Evolutionary conservation across 2,797 vertebrate genomes (phyloP).

Genomic region (Protosalanx chinensis): DNA sequence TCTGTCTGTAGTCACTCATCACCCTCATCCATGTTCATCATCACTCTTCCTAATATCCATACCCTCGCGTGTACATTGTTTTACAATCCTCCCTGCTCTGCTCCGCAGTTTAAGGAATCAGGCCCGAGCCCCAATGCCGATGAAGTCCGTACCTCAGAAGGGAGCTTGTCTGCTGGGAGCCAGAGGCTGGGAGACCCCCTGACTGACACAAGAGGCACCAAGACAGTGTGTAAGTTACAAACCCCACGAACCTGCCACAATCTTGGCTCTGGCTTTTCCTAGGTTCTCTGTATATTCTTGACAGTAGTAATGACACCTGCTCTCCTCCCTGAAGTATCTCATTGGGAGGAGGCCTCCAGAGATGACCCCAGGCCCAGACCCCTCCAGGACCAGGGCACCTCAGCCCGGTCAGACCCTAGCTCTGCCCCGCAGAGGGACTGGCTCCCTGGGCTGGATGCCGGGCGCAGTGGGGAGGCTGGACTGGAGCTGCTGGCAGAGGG

Average conservation of each 20-base stretch:
- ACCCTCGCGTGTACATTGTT: not conserved
- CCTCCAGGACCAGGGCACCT: conserved; percentile 48
- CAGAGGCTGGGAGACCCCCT: conserved; percentile 40
- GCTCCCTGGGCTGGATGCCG: conserved; percentile 48
- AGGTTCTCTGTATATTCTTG: not conserved
- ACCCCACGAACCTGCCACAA: too few relatives aligned
- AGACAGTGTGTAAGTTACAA: conserved; percentile 54
- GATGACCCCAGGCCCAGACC: conserved; percentile 46
- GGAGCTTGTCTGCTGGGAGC: conserved; percentile 34
- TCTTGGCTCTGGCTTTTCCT: not conserved
- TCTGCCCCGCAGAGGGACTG: conserved; percentile 55
- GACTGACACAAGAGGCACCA: conserved; percentile 44
- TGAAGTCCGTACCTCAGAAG: conserved; percentile 39
- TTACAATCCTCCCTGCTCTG: conserved; percentile 2
- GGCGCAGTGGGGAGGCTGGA: conserved; percentile 32
- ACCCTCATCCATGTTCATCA: too few relatives aligned
- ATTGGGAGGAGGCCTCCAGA: conserved; percentile 50
- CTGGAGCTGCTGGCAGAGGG: conserved; percentile 54
- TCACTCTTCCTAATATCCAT: not conserved
- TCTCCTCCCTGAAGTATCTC: conserved; percentile 49
- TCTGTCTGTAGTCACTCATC: not conserved
- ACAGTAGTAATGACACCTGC: not conserved
- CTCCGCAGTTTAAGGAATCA: conserved; percentile 42
- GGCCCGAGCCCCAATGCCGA: conserved; percentile 26
- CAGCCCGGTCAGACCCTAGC: conserved; percentile 52